phyloP scores from a whole-genome alignment of 2,888 invertebrate genomes.

The Calameuta idolon region DNA sequence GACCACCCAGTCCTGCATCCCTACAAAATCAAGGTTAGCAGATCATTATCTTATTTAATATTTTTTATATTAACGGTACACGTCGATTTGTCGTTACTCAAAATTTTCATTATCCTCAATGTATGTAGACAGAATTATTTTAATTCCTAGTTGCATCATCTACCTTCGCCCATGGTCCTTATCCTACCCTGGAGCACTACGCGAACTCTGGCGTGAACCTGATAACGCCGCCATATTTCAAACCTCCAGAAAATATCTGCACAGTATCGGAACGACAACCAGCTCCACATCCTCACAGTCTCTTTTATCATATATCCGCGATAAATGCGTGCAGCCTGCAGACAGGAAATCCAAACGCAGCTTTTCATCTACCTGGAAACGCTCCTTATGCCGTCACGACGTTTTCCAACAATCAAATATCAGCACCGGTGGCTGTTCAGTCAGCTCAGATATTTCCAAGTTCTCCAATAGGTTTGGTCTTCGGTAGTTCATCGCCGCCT shows the following conservation, averaged over 20 bases:
- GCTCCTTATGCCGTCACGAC: conserved; percentile 37
- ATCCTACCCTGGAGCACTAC: conserved; percentile 47
- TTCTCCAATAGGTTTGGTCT: conserved; percentile 28
- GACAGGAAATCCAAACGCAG: conserved; percentile 43
- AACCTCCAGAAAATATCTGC: conserved; percentile 51
- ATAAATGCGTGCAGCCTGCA: conserved; percentile 46
- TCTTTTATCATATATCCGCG: conserved; percentile 50
- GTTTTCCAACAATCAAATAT: conserved; percentile 40
- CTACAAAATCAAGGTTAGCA: conserved; percentile 47
- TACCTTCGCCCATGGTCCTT: conserved; percentile 45
- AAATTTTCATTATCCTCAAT: not conserved
- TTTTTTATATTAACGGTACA: not conserved
- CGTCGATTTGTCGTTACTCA: not conserved
- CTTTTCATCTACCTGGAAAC: conserved; percentile 41
- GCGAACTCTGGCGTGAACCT: conserved; percentile 42
- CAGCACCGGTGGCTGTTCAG: conserved; percentile 27
- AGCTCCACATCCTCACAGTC: conserved; percentile 20
- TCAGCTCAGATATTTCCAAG: conserved; percentile 42
- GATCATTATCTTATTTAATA: not conserved
- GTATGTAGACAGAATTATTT: not conserved
- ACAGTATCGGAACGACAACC: conserved; percentile 46
- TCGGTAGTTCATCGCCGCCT: conserved; percentile 24
- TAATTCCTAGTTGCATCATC: conserved; percentile 52
- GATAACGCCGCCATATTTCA: conserved; percentile 53
- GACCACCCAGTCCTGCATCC: conserved; percentile 35